Conservation (phyloP, 2,888 invertebrate genomes). For the Leptura quadrifasciata region DNA sequence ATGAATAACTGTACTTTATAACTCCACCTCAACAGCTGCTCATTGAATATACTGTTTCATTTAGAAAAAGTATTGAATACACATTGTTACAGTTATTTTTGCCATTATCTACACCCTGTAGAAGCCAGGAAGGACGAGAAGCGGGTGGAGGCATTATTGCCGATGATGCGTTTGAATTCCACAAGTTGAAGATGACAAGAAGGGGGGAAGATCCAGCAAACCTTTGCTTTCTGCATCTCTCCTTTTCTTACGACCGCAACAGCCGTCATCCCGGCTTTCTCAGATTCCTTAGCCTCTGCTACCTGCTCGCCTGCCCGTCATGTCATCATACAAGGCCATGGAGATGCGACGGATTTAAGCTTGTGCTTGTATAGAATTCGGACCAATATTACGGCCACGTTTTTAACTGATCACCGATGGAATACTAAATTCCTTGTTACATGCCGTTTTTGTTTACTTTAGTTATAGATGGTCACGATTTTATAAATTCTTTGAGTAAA, state of each 20-base stretch:
- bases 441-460: slow-evolving; percentile 11
- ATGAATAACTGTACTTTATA: no score
- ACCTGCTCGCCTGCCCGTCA: slow-evolving; percentile 29
- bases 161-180: slow-evolving; percentile 63
- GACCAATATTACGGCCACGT: slow-evolving; percentile 12
- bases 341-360: slow-evolving; percentile 16
- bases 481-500: neutral
- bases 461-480: slow-evolving; percentile 10
- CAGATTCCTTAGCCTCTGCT: slow-evolving; percentile 17
- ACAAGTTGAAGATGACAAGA: slow-evolving; percentile 58
- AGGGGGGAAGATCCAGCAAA: slow-evolving; percentile 26
- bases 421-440: slow-evolving; percentile 4
- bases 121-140: neutral
- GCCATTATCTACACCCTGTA: slow-evolving; percentile 13
- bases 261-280: slow-evolving; percentile 13
- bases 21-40: no score
- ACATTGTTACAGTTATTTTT: neutral
- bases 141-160: slow-evolving; percentile 45
- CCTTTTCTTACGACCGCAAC: slow-evolving; percentile 20
- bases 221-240: neutral
- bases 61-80: neutral
- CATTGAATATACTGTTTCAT: neutral
- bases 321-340: slow-evolving; percentile 24
- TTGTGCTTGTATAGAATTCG: slow-evolving; percentile 19
- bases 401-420: neutral